Evolutionary conservation across 2,797 vertebrate genomes (phyloP), one percentile per base, ranked within the genome.

Genomic region (Eulemur rubriventer): DNA sequence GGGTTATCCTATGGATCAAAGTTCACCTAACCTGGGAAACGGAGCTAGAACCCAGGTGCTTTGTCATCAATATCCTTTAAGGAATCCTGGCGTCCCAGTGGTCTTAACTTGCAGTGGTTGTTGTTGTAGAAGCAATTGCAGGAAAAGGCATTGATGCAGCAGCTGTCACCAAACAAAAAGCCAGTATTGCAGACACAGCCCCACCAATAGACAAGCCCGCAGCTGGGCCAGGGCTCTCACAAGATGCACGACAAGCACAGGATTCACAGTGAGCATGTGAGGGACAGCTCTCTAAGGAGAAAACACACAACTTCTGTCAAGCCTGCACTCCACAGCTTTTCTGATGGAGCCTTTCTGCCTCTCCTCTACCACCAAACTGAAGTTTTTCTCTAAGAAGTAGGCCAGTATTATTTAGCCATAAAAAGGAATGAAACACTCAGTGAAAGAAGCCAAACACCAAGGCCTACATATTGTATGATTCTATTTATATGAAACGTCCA

Each of bases 151-250:
- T 96, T 98, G 72, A 99, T 97, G 89, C 99, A 99, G 33, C 22
- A 96, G 4, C 79, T 91, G 17, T 98, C 98, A 24, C 97, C 98
- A 95, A 99, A 98, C 97, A 99, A 97, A 96, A 98, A 99, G 13
- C 99, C 99, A 50, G 98, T 98, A 94, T 99, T 98, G 85, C 99
- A 99, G 98, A 99, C 98, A 86, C 99, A 99, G 75, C 97, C 98
- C 1, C 96, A 98, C 80, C 98, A 98, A 91, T 99, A 99, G 57
- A 97, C 97, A 24, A 97, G 97, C 57, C 97, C 96, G 33, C 99
- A 99, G 97, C 98, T 99, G 90, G 98, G 98, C 50, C 98, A 99
- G 33, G 99, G 70, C 96, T 98, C 97, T 96, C 78, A 91, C 99
- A 99, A 95, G 98, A 98, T 4, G 98, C 99, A 33, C 98, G 98